Base-by-base conservation (phyloP, 1,140 invertebrate genomes). In the Macrostomum lignano region DNA sequence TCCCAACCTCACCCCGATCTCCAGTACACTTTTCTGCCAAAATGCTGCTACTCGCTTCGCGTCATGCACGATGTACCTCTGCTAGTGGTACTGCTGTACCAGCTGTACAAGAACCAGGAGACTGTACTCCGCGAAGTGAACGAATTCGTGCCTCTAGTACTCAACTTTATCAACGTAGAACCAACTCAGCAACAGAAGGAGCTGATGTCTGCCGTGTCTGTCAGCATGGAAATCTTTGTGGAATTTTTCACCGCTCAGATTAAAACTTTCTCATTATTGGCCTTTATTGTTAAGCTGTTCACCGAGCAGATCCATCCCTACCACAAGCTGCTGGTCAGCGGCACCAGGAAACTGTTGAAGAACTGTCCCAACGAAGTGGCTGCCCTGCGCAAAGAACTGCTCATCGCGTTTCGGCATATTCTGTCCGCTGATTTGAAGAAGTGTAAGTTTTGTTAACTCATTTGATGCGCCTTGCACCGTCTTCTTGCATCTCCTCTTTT, bases 171-270 rank as follows among this genome's bases (percentile, higher is more conserved):
- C 36, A 76, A 72, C 2, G 58, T 88, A 13, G 76, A 88, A 49
- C 82, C 86, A 13, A 67, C 70, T 35, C 48, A 65, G 7, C 66
- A 71, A 35, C 74, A 78, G 45, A 71, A 71, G 68, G 73, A 61
- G 42, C 31, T 45, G 17, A 20, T 17, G 2, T 7, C 25, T 7
- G 7, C 34, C 21, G 6, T 24, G 7, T 33, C 17, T 33, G 7
- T 88, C 47, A 86, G 86, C 53, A 81, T 79, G 46, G 84, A 93
- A 62, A 72, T 91, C 7, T 88, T 86, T 61, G 81, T 91, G 0
- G 84, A 94, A 51, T 93, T 94, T 47, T 84, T 93, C 68, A 79
- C 78, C 4, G 82, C 82, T 5, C 86, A 94, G 63, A 84, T 93
- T 19, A 93, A 93, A 54, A 86, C 79, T 0, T 50, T 93, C 2